Base-by-base conservation (phyloP, 2,797 vertebrate genomes). In the Agapornis canus region DNA sequence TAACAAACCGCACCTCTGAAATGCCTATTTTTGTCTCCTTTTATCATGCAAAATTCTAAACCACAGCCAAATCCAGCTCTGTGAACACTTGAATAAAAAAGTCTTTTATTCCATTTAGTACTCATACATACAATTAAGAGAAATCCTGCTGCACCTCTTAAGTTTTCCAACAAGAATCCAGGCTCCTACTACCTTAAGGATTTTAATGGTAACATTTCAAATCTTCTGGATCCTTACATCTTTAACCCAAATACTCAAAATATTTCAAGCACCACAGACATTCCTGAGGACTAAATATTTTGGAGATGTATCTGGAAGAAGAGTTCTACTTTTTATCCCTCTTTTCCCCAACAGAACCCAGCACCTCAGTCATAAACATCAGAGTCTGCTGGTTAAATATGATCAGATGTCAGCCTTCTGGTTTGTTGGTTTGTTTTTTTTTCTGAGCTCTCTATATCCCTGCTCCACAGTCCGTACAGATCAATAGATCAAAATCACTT, bases 1-100 rank as follows among this genome's bases (percentile, higher is more conserved):
- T 71, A 40, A 76, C 76, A 37, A 92, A 42, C 27, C 9, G 2
- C 29, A 35, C 29, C 15, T 68, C 54, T 82, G 23, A 85, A 69
- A 82, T 32, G 20, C 15, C 8, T 63, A 27, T 6, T 82, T 89
- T 77, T 63, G 86, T 45, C 8, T 78, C 15, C 11, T 72, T 72
- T 64, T 85, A 35, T 49, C 27, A 82, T 18, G 35, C 10, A 61
- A 90, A 92, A 83, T 79, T 63, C 37, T 64, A 73, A 68, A 89
- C 17, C 18, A 48, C 9, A 82, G 31, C 2, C 21, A 72, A 26
- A 64, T 64, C 21, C 7, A 23, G 3, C 20, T 78, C 18, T 17
- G 6, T 32, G 57, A 79, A 80, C 17, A 76, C 27, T 26, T 13
- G 21, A 56, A 71, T 59, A 69, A 82, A 86, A 51, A 75, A 86